Evolutionary conservation across 2,113 vertebrate species (phyloP).

Genomic region (Eretmodus cyanostictus): DNA sequence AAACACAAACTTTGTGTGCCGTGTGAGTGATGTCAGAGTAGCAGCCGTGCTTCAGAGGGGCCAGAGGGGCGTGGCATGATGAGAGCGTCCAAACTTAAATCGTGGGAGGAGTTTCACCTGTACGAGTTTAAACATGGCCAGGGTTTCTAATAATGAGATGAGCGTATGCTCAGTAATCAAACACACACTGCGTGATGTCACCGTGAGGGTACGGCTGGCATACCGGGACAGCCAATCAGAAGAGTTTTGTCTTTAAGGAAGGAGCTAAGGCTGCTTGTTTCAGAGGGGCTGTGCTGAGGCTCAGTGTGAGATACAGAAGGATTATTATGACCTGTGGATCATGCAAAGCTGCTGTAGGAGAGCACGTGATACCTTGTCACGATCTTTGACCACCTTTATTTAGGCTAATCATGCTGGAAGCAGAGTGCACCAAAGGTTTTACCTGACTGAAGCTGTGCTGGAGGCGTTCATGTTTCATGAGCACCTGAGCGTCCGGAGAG

Average conservation of each 20-base stretch:
- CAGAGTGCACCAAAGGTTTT: not conserved
- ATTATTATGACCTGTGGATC: not conserved
- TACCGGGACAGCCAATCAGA: not conserved
- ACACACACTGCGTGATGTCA: not conserved
- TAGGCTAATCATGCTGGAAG: not conserved
- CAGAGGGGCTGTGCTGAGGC: not conserved
- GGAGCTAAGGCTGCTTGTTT: not conserved
- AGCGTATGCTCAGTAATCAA: not conserved
- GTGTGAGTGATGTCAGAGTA: not conserved
- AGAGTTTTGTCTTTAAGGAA: not conserved
- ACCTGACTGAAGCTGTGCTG: not conserved
- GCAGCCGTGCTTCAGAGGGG: not conserved
- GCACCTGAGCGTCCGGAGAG: not conserved
- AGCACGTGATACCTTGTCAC: not conserved
- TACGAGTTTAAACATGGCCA: not conserved
- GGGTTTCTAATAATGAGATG: not conserved
- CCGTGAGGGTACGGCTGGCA: not conserved
- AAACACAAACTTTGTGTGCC: not conserved
- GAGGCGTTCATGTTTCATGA: not conserved
- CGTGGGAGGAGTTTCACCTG: accelerated
- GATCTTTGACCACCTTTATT: not conserved
- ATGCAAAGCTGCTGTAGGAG: not conserved
- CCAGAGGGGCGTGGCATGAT: not conserved
- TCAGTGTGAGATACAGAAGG: not conserved
- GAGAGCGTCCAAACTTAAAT: accelerated